These are phyloP conservation scores for Harpegnathos saltator DNA, from an alignment of 1,140 invertebrate genomes.

Conservation along the genomic window DNA sequence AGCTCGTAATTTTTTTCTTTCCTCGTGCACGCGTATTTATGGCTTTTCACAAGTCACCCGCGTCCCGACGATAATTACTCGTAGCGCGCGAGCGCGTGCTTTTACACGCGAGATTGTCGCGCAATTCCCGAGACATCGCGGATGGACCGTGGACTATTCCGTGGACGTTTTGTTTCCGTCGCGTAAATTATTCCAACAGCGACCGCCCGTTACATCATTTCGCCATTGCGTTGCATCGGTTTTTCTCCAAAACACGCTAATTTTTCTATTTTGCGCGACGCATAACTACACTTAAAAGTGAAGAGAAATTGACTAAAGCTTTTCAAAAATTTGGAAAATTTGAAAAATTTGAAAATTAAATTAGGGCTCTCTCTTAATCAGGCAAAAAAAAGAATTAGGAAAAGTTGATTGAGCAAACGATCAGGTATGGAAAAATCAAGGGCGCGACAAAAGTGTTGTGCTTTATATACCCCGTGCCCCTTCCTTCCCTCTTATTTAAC, in stretches of 20 bases:
- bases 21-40: slow-evolving; percentile 65
- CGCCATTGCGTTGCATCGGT: too few species aligned
- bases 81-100: neutral
- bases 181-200: neutral
- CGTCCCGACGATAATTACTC: neutral
- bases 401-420: neutral
- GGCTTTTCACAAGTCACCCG: slow-evolving; percentile 58
- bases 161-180: slow-evolving; percentile 1
- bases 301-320: too few species aligned
- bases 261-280: too few species aligned
- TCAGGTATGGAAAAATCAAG: too few species aligned
- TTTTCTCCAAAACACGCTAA: too few species aligned
- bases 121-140: slow-evolving; percentile 29
- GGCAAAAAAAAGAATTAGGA: neutral
- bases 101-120: slow-evolving; percentile 25
- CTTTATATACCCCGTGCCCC: too few species aligned
- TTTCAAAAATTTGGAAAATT: too few species aligned
- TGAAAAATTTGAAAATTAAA: too few species aligned
- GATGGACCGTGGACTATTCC: slow-evolving; percentile 5
- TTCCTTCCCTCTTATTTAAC: too few species aligned
- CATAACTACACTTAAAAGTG: too few species aligned
- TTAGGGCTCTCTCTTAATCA: neutral
- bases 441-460: too few species aligned
- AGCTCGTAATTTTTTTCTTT: slow-evolving; percentile 65
- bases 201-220: too few species aligned